Base-by-base conservation (phyloP, 2,888 invertebrate genomes). In the Iselma pallidipennis region DNA sequence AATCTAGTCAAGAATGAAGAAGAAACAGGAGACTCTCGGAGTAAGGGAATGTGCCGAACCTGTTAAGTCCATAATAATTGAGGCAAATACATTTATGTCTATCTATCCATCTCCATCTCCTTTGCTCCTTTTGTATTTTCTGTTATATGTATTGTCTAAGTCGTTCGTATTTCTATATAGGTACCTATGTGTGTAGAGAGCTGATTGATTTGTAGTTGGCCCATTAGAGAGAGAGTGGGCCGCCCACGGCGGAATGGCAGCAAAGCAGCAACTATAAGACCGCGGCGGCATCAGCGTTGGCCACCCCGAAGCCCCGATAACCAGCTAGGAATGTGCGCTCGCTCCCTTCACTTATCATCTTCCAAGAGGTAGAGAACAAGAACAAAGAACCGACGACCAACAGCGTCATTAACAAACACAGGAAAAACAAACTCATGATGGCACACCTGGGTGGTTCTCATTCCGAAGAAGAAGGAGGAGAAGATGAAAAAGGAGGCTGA, bases 341-440 rank as follows among this genome's bases (percentile, higher is more conserved):
- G 57, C 59, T 68, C 60, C 66, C 68, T 65, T 68, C 68, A 66
- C 69, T 70, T 69, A 70, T 70, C 70, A 68, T 68, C 66, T 67
- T 66, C 42, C 42, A 42, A 42, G 42, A 42, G 19, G 21, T 42
- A 42, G 42, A 42, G 42, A 42, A 42, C 19, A 42, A 66, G 69
- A 72, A 74, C 71, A 74, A 72, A 74, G 74, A 71, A 69, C 68
- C 68, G 68, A 74, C 74, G 77, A 76, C 75, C 77, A 64, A 78
- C 78, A 74, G 76, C 78, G 79, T 80, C 80, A 80, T 81, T 80
- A 81, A 81, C 80, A 80, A 80, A 80, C 80, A 79, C 78, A 78
- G 79, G 79, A 79, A 80, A 80, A 80, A 79, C 80, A 79, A 79
- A 79, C 79, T 77, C 76, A 67, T 71, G 74, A 76, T 76, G 77